These are phyloP conservation scores for Lingula anatina DNA, from an alignment of 2,888 invertebrate genomes.

Conservation along the genomic window DNA sequence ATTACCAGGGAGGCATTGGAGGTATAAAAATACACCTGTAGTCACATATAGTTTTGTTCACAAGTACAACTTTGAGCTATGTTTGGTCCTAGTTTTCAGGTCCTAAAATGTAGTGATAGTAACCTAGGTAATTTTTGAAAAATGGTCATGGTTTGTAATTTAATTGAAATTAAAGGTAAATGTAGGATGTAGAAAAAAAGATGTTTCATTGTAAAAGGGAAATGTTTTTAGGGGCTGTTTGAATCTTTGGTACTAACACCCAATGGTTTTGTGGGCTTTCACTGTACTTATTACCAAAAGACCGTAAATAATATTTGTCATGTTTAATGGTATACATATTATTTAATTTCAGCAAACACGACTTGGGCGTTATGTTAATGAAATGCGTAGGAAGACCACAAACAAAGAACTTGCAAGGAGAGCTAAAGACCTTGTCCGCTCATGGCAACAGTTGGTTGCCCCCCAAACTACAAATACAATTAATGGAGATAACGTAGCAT, in stretches of 20 bases:
- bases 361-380: conserved; percentile 89
- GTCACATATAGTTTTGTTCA: background rate
- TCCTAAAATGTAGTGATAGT: background rate
- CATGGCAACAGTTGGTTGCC: conserved; percentile 81
- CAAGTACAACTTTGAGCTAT: background rate
- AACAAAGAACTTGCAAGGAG: conserved; percentile 81
- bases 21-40: no score
- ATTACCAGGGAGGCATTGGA: conserved; percentile 86
- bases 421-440: conserved; percentile 84
- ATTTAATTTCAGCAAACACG: conserved; percentile 74
- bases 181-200: no score
- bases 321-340: no score
- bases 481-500: conserved; percentile 37
- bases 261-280: conserved; percentile 4
- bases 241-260: no score
- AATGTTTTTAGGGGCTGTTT: no score
- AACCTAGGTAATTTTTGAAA: background rate
- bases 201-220: background rate
- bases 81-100: background rate
- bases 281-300: background rate
- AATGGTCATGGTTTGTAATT: background rate
- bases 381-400: conserved; percentile 77
- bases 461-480: conserved; percentile 15
- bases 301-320: background rate
- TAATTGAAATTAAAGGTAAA: background rate